A percentile compares a stretch with the other conserved stretches of the same genome.
These are phyloP conservation scores for Indicator maculatus DNA, from an alignment of 2,113 vertebrate genomes.

Conservation along the genomic window DNA sequence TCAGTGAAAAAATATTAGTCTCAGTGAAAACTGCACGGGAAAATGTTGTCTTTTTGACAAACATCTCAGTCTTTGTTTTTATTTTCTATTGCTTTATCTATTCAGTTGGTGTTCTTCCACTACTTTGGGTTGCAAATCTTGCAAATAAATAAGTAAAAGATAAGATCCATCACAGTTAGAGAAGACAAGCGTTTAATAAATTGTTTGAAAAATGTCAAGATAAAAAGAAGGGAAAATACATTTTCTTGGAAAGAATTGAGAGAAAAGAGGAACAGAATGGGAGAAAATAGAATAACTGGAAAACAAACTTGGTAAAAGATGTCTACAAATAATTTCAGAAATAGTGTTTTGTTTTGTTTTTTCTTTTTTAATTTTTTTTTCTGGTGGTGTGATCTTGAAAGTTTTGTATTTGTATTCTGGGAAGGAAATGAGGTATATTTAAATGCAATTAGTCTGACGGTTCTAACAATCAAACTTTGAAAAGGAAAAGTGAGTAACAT, in stretches of 20 bases:
- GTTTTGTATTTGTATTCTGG: background rate
- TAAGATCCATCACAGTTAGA: rapidly evolving
- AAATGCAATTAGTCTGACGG: background rate
- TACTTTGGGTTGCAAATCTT: background rate
- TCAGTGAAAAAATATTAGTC: background rate
- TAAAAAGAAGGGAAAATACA: background rate
- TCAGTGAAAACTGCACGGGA: background rate
- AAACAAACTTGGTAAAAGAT: background rate
- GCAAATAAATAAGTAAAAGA: background rate
- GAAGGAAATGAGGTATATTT: background rate
- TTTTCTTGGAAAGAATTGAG: background rate
- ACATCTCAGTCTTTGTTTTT: background rate
- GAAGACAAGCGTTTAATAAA: background rate
- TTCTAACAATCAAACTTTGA: background rate
- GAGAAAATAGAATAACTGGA: background rate
- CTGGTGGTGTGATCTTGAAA: background rate
- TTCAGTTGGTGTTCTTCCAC: background rate
- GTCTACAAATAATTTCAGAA: background rate
- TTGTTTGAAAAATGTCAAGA: background rate
- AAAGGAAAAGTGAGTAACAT: background rate
- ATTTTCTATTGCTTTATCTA: background rate
- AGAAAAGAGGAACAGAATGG: background rate
- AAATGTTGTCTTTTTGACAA: background rate
- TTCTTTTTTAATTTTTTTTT: too few species aligned
- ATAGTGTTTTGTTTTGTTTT: background rate